These are phyloP conservation scores for Narcine bancroftii DNA, from an alignment of 2,113 vertebrate species.

Conservation along the genomic window DNA sequence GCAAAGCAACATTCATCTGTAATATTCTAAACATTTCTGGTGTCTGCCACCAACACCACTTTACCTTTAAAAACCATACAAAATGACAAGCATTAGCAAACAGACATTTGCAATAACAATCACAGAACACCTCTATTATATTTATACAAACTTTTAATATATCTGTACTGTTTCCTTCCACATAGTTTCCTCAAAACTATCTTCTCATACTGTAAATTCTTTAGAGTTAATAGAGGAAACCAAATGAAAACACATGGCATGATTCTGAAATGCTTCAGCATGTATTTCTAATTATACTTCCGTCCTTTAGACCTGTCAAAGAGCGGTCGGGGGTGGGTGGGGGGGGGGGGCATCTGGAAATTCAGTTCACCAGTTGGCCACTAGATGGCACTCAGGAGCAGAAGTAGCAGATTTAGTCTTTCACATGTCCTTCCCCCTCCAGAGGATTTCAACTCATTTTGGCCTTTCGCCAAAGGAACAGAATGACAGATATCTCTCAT, in stretches of 20 bases:
- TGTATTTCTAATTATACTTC: background rate
- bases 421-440: background rate
- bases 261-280: background rate
- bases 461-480: background rate
- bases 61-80: constrained; percentile 18
- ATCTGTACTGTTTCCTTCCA: background rate
- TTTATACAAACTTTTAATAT: background rate
- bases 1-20: constrained; percentile 21
- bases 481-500: background rate
- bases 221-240: background rate
- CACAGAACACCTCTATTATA: constrained; percentile 26
- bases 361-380: background rate
- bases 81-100: constrained; percentile 15
- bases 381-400: background rate
- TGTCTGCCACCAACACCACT: background rate
- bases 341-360: background rate
- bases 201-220: constrained; percentile 9
- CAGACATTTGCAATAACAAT: background rate
- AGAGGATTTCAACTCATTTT: background rate
- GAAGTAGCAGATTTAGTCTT: background rate
- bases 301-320: background rate
- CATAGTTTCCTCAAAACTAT: background rate
- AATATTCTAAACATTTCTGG: constrained; percentile 1
- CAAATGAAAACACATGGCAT: constrained; percentile 1
- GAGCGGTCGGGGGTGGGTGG: background rate